Evolutionary conservation across 2,888 invertebrate species (phyloP), one percentile per base, ranked within the genome.

Genomic region (Coremacera marginata): DNA sequence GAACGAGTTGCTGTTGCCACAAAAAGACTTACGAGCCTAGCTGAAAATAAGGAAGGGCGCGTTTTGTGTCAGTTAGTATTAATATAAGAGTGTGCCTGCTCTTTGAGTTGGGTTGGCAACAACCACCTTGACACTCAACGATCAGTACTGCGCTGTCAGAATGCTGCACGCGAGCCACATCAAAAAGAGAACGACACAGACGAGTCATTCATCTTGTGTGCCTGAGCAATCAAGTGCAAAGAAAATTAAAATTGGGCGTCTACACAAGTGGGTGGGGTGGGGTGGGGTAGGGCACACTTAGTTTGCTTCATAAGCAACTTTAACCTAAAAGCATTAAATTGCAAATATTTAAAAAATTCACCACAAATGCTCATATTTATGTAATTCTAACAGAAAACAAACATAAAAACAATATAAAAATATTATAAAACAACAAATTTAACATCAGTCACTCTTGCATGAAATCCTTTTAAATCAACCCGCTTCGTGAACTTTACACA

Each of bases 171-270:
- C 49, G 16, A 49, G 68, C 51, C 25, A 49, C 49, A 25, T 11
- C 7, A 67, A 37, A 65, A 27, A 25, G 7, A 11, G 62, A 8
- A 25, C 37, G 16, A 37, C 16, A 1, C 19, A 82, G 79, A 79
- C 82, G 78, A 81, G 70, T 79, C 68, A 72, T 79, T 79, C 75
- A 62, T 71, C 74, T 79, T 79, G 51, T 75, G 72, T 73, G 74
- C 74, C 72, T 73, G 76, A 76, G 73, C 44, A 75, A 72, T 78
- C 75, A 78, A 75, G 62, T 51, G 27, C 55, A 37, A 52, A 52
- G 27, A 55, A 70, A 55, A 63, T 27, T 19, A 14, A 19, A 60
- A 22, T 27, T 27, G 14, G 25, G 25, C n/a, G 8, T 14, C 57
- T 27, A 25, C 25, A 25, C 1, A 14, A 25, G 27, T 11, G 11